Evolutionary conservation across 2,888 invertebrate genomes (phyloP).

Genomic region (Axea sp.): DNA sequence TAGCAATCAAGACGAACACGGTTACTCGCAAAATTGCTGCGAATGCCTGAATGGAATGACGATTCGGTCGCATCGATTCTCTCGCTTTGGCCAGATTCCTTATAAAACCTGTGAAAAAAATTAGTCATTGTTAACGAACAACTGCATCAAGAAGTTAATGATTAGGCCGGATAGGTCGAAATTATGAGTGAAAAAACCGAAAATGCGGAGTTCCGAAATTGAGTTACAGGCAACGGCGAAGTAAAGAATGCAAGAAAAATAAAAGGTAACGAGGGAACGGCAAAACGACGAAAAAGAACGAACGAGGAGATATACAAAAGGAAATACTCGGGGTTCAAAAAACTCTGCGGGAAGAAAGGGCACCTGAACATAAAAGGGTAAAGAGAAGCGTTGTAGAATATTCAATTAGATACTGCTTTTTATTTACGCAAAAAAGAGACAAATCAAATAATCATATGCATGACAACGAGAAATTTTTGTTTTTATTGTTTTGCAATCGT

Average conservation of each 20-base stretch:
- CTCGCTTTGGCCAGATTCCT: slow-evolving; percentile 80
- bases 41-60: slow-evolving; percentile 87
- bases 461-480: slow-evolving; percentile 10
- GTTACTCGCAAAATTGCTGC: slow-evolving; percentile 88
- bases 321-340: slow-evolving; percentile 53
- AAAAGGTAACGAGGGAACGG: slow-evolving; percentile 30
- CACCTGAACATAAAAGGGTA: slow-evolving; percentile 45
- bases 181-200: slow-evolving; percentile 26
- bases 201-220: slow-evolving; percentile 35
- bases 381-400: slow-evolving; percentile 40
- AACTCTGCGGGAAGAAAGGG: slow-evolving; percentile 48
- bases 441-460: slow-evolving; percentile 30
- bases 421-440: slow-evolving; percentile 20
- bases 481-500: neutral
- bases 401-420: slow-evolving; percentile 49
- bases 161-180: neutral
- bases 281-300: slow-evolving; percentile 28
- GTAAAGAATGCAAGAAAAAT: slow-evolving; percentile 48
- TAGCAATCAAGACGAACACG: slow-evolving; percentile 84
- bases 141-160: slow-evolving; percentile 11
- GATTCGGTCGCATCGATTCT: slow-evolving; percentile 81
- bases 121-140: slow-evolving; percentile 19
- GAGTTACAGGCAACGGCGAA: slow-evolving; percentile 42
- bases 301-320: slow-evolving; percentile 34
- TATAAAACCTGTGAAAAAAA: slow-evolving; percentile 50